Evolutionary conservation across 1,140 invertebrate genomes (phyloP).

Genomic region (Tetragnatha versicolor): DNA sequence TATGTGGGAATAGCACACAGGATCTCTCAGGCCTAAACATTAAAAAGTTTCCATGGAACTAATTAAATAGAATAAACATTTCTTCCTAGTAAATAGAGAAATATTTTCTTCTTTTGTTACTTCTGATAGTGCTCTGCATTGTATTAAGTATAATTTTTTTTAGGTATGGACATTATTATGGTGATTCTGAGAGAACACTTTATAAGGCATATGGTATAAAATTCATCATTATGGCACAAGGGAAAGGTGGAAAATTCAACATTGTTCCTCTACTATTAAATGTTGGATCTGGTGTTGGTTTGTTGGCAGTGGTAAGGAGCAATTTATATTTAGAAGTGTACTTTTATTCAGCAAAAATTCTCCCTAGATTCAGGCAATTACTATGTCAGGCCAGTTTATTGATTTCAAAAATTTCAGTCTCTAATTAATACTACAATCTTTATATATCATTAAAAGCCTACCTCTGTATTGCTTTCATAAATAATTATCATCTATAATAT

Average conservation of each 20-base stretch:
- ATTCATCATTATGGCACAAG: slow-evolving; percentile 67
- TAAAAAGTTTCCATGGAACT: background rate
- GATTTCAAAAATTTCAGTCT: too few relatives aligned
- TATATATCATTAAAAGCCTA: too few relatives aligned
- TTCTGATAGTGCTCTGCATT: too few relatives aligned
- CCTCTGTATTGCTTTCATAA: too few relatives aligned
- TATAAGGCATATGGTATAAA: slow-evolving; percentile 69
- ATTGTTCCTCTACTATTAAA: slow-evolving; percentile 67
- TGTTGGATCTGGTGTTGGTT: slow-evolving; percentile 68
- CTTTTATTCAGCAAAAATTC: too few relatives aligned
- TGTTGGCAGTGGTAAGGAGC: slow-evolving; percentile 67
- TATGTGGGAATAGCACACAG: too few relatives aligned
- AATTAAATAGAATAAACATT: background rate
- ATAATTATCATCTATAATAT: too few relatives aligned
- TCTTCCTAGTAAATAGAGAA: background rate
- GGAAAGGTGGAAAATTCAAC: slow-evolving; percentile 67
- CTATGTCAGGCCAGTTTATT: too few relatives aligned
- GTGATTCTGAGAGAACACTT: slow-evolving; percentile 64
- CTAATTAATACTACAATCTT: too few relatives aligned
- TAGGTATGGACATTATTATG: slow-evolving; percentile 66
- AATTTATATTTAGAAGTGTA: too few relatives aligned
- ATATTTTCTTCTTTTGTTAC: background rate
- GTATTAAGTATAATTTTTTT: too few relatives aligned
- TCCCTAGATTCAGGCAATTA: too few relatives aligned
- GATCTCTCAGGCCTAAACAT: background rate